Conservation (phyloP, 2,113 vertebrate species). For the Neogobius melanostomus region DNA sequence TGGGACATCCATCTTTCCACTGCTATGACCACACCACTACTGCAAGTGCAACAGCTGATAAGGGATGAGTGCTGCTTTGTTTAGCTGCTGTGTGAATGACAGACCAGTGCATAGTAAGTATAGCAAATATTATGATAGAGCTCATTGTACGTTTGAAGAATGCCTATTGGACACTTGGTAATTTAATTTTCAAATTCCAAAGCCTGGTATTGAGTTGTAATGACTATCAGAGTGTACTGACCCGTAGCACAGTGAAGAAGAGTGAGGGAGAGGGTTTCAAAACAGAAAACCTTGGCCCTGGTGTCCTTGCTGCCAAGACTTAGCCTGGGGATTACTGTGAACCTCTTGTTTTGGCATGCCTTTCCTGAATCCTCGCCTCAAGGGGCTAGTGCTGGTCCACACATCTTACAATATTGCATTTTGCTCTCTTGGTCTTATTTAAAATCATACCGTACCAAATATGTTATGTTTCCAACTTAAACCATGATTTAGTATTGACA, state of each 20-base stretch:
- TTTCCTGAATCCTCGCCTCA: conserved; percentile 34
- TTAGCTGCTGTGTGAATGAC: conserved; percentile 19
- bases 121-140: background rate
- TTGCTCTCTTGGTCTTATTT: background rate
- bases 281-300: conserved; percentile 17
- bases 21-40: conserved; percentile 23
- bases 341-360: conserved; percentile 47
- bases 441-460: background rate
- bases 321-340: conserved; percentile 43
- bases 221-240: conserved; percentile 9
- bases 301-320: conserved; percentile 35
- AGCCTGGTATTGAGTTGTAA: background rate
- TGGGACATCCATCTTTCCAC: conserved; percentile 28
- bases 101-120: conserved; percentile 16
- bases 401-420: background rate
- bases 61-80: conserved; percentile 38
- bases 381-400: conserved; percentile 16
- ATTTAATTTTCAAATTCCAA: conserved; percentile 4
- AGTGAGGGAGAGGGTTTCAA: conserved; percentile 12
- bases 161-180: background rate
- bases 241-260: conserved; percentile 5
- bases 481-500: background rate
- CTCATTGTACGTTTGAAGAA: background rate
- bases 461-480: background rate
- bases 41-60: conserved; percentile 31